These are phyloP conservation scores for Herpetotheres cachinnans DNA, from an alignment of 2,113 vertebrate genomes.

Conservation along the genomic window DNA sequence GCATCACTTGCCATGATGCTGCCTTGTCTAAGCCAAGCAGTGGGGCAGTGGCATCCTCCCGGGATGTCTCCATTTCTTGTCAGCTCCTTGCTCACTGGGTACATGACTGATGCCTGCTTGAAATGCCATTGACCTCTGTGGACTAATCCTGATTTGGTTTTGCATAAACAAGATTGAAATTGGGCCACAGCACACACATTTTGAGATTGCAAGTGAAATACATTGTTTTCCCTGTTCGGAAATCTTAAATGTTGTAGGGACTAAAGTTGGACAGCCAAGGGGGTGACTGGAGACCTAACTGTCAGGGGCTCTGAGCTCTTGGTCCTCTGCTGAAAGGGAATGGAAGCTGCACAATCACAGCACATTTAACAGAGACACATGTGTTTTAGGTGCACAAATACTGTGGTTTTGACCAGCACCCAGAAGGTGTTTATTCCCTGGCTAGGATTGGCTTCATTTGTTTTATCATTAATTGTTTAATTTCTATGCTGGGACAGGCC, in stretches of 20 bases:
- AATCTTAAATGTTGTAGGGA: not conserved
- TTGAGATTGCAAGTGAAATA: not conserved
- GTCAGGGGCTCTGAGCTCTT: not conserved
- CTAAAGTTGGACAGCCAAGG: not conserved
- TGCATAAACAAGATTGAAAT: not conserved
- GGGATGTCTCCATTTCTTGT: not conserved
- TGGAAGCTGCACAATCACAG: not conserved
- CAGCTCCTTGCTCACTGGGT: not conserved
- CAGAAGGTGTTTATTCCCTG: not conserved
- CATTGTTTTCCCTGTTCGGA: not conserved
- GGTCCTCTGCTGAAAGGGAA: not conserved
- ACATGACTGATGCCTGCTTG: not conserved
- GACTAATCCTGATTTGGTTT: not conserved
- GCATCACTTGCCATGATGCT: not conserved
- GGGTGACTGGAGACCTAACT: not conserved
- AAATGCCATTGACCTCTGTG: not conserved
- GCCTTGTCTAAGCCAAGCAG: not conserved
- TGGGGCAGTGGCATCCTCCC: not conserved
- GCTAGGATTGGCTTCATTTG: not conserved
- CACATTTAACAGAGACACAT: not conserved
- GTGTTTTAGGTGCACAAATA: not conserved
- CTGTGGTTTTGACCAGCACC: not conserved
- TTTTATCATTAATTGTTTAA: slow-evolving; percentile 3
- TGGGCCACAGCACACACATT: not conserved
- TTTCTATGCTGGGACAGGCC: not conserved